These are phyloP conservation scores for Drosophila flavopinicola DNA, from an alignment of 2,888 invertebrate genomes.

Conservation along the genomic window DNA sequence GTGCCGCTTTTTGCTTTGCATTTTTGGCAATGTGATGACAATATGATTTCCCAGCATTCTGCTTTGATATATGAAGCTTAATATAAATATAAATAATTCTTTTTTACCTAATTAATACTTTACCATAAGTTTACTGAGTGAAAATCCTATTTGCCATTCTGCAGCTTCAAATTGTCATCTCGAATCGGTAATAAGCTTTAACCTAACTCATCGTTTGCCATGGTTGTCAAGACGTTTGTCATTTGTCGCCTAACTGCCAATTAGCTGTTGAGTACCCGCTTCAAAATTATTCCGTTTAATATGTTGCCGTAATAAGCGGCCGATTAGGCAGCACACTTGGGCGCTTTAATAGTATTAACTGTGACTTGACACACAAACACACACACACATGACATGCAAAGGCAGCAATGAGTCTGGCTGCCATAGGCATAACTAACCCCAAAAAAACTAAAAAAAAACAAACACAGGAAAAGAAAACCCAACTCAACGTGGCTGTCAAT, in stretches of 20 bases:
- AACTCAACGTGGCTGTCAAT: conserved; percentile 36
- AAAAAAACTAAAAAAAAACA: background rate
- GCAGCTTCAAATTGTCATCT: background rate
- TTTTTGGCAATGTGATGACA: conserved; percentile 7
- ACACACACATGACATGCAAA: conserved; percentile 1
- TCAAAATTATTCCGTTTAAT: conserved; percentile 9
- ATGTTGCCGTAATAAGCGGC: conserved; percentile 10
- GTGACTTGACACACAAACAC: background rate
- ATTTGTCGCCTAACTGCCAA: conserved; percentile 8
- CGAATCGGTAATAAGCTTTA: background rate
- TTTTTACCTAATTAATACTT: too few species aligned
- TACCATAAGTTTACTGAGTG: too few species aligned
- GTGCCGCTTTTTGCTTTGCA: conserved; percentile 9
- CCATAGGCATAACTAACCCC: background rate
- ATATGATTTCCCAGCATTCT: conserved; percentile 1
- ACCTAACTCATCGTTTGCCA: conserved; percentile 27
- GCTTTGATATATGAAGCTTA: background rate
- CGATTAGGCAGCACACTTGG: conserved; percentile 17
- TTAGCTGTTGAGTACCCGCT: conserved; percentile 10
- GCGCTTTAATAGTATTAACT: conserved; percentile 13
- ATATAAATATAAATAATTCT: background rate
- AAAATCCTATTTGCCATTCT: background rate
- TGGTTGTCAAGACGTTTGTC: conserved; percentile 22
- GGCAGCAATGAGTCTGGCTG: conserved; percentile 22
- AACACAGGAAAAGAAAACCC: background rate